phyloP scores from a whole-genome alignment of 2,888 invertebrate species.

The Phrixothrix hirtus region DNA sequence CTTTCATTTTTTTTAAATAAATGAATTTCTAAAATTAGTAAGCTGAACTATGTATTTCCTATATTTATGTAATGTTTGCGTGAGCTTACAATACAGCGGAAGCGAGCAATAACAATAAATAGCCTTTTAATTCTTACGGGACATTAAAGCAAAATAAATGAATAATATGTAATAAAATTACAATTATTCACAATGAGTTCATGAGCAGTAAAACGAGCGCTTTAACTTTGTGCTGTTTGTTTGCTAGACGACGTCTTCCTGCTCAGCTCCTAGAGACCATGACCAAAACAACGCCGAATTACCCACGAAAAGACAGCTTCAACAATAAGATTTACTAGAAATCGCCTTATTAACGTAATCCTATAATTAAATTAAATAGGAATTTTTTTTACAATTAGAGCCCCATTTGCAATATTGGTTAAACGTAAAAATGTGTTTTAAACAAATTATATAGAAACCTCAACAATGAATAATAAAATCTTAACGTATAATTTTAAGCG shows the following conservation, averaged over 20 bases:
- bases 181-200: constrained; percentile 25
- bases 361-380: neutral
- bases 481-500: constrained; percentile 6
- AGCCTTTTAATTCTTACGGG: constrained; percentile 40
- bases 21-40: constrained; percentile 42
- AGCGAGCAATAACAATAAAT: constrained; percentile 43
- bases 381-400: no score
- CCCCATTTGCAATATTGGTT: no score
- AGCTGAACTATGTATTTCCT: constrained; percentile 44
- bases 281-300: constrained; percentile 4
- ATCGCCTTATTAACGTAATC: neutral
- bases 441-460: no score
- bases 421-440: no score
- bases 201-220: constrained; percentile 20
- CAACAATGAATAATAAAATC: constrained; percentile 12
- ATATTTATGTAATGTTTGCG: constrained; percentile 47
- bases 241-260: constrained; percentile 23
- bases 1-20: constrained; percentile 31
- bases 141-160: constrained; percentile 29
- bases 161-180: constrained; percentile 28
- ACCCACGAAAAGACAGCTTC: no score
- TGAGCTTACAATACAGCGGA: constrained; percentile 47
- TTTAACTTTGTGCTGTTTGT: constrained; percentile 15
- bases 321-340: neutral
- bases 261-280: constrained; percentile 25